phyloP scores from a whole-genome alignment of 2,888 invertebrate genomes.

The Chelonus formosanus region DNA sequence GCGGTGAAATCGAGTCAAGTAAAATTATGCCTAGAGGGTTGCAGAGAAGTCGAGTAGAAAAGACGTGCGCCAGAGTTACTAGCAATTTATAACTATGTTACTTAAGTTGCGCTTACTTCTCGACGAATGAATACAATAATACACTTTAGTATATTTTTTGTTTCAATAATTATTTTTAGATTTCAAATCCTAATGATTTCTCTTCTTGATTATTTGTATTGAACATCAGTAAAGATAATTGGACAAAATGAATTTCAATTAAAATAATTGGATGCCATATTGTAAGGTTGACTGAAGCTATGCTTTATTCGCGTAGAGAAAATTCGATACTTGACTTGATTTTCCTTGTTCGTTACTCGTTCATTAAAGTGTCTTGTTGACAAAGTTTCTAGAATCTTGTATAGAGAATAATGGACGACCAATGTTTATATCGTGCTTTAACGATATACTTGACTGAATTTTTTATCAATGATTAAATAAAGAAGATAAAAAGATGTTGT shows the following conservation, averaged over 20 bases:
- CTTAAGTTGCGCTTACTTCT: conserved; percentile 13
- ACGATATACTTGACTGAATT: conserved; percentile 20
- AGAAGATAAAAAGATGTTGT: neutral
- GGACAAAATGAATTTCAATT: conserved; percentile 1
- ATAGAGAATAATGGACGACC: conserved; percentile 2
- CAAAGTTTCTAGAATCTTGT: conserved; percentile 3
- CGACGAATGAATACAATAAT: conserved; percentile 2
- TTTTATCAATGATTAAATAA: neutral
- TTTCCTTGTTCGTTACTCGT: conserved; percentile 17
- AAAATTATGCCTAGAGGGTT: conserved; percentile 36
- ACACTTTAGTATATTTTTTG: conserved; percentile 3
- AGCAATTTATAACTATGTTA: conserved; percentile 31
- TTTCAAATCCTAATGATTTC: neutral
- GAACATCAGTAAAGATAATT: neutral
- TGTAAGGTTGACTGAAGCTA: conserved; percentile 5
- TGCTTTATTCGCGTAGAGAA: conserved; percentile 14
- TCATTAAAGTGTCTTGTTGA: conserved; percentile 22
- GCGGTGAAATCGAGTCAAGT: conserved; percentile 42
- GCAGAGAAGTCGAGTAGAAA: conserved; percentile 23
- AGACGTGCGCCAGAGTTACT: conserved; percentile 10
- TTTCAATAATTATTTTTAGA: conserved; percentile 7
- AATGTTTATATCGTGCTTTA: conserved; percentile 15
- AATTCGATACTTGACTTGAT: conserved; percentile 31
- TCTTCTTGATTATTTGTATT: neutral
- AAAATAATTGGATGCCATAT: conserved; percentile 24